A percentile compares a stretch with the other conserved stretches of the same genome.
Evolutionary conservation across 2,888 invertebrate species (phyloP).

Genomic region (Neria commutata): DNA sequence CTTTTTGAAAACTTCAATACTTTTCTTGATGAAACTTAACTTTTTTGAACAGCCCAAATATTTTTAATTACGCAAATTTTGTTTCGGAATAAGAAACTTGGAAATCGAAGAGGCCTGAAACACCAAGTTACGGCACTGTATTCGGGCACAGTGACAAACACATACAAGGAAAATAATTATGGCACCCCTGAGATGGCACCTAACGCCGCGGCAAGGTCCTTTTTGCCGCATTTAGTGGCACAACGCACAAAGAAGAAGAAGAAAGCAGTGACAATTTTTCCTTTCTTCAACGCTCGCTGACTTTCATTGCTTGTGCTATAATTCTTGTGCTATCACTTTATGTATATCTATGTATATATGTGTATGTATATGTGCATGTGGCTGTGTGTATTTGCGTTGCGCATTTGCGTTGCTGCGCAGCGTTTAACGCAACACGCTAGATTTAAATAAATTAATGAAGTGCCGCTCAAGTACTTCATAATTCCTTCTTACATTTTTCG

Average conservation of each 20-base stretch:
- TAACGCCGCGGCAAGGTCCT: background rate
- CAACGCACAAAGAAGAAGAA: too few relatives aligned
- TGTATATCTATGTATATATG: conserved; percentile 25
- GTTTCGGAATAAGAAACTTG: too few relatives aligned
- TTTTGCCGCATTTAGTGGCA: background rate
- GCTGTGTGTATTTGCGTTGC: too few relatives aligned
- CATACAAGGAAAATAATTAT: background rate
- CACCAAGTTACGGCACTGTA: too few relatives aligned
- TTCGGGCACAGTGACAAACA: too few relatives aligned
- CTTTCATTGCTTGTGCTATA: background rate
- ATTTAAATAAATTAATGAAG: conserved; percentile 39
- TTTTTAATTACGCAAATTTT: too few relatives aligned
- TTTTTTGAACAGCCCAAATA: too few relatives aligned
- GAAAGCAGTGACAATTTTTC: too few relatives aligned
- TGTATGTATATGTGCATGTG: too few relatives aligned
- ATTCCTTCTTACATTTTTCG: conserved; percentile 6
- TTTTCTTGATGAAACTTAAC: too few relatives aligned
- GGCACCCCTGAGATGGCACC: background rate
- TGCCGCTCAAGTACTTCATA: conserved; percentile 35
- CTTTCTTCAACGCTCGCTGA: background rate
- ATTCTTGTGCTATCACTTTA: conserved; percentile 5
- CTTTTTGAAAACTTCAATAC: too few relatives aligned
- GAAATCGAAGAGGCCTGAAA: too few relatives aligned
- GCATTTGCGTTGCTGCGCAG: background rate
- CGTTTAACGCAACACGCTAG: background rate